Conservation (phyloP, 2,113 vertebrate species). For the Lepus europaeus region DNA sequence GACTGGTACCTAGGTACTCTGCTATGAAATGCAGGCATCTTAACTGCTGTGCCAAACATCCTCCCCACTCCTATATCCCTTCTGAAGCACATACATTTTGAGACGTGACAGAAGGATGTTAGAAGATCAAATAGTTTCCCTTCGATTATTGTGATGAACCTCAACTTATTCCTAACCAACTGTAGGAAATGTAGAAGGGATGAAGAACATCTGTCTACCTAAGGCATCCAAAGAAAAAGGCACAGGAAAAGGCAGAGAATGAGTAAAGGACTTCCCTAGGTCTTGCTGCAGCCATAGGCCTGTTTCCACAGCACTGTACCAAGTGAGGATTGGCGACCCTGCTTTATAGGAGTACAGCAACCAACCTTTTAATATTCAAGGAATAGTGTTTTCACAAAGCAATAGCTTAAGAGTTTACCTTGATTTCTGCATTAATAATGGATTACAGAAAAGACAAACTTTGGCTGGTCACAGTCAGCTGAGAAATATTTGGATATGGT, state of each 20-base stretch:
- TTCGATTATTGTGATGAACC: not conserved
- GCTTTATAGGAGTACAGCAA: not conserved
- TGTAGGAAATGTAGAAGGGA: not conserved
- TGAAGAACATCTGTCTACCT: not conserved
- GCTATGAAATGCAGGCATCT: too few relatives aligned
- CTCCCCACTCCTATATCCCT: too few relatives aligned
- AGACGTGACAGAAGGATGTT: not conserved
- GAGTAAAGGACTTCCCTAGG: not conserved
- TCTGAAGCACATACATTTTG: not conserved
- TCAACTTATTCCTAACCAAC: not conserved
- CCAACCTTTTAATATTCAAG: not conserved
- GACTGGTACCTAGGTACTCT: too few relatives aligned
- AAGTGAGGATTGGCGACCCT: not conserved
- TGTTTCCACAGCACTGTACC: not conserved
- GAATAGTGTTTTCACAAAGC: slow-evolving; percentile 7
- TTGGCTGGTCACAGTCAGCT: not conserved
- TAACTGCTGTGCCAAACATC: too few relatives aligned
- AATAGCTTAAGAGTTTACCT: not conserved
- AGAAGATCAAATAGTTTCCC: not conserved
- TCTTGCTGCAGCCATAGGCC: accelerated
- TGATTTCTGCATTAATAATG: not conserved
- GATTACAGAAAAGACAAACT: not conserved
- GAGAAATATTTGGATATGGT: not conserved
- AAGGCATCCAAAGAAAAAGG: not conserved
- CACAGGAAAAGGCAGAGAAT: not conserved